These are phyloP conservation scores for Drosophila melanogaster DNA, from an alignment of 1,140 invertebrate species.

Conservation along the genomic window Release_6_plus_ISO1_MT NC_004354.4:5777001-5777500, in stretches of 20 bases:
- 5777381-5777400: conserved; percentile 56
- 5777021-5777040: not conserved
- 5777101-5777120: conserved; percentile 6
- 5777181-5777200: conserved; percentile 9
- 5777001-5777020: no score
- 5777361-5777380: conserved; percentile 51
- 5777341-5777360: conserved; percentile 50
- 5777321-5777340: conserved; percentile 45
- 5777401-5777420: conserved; percentile 89
- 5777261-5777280: conserved; percentile 63
- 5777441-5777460: conserved; percentile 92
- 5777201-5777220: conserved; percentile 45
- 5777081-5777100: not conserved
- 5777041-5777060: conserved; percentile 24
- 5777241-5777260: conserved; percentile 81
- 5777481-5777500: conserved; percentile 94
- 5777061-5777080: not conserved
- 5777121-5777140: conserved; percentile 14
- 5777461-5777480: conserved; percentile 94
- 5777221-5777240: conserved; percentile 77
- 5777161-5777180: conserved; percentile 62
- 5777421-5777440: conserved; percentile 93
- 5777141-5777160: conserved; percentile 76
- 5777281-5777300: conserved; percentile 26
- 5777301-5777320: conserved; percentile 42